Conservation (phyloP, 2,888 invertebrate genomes). For the Heliconius erato region DNA sequence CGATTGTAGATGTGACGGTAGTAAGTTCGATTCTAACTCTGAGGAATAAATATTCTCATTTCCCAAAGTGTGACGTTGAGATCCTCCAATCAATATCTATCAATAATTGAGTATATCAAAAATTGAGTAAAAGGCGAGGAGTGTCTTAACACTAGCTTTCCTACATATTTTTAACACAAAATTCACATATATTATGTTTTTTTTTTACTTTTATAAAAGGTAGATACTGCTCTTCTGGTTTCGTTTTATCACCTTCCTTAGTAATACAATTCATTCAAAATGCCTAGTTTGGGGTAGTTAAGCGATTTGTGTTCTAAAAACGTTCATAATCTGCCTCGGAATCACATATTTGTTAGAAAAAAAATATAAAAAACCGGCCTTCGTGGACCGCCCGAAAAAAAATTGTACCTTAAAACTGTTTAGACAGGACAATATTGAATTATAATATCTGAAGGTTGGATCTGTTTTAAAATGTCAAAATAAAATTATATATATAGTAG, state of each 20-base stretch:
- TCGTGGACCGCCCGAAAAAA: slow-evolving; percentile 57
- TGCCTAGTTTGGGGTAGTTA: slow-evolving; percentile 38
- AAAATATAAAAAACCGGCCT: slow-evolving; percentile 75
- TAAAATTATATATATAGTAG: background rate
- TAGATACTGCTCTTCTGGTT: background rate
- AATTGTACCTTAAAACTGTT: background rate
- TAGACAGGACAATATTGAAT: slow-evolving; percentile 33
- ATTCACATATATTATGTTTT: too few relatives aligned
- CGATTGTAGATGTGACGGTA: too few relatives aligned
- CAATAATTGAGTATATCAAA: too few relatives aligned
- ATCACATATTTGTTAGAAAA: slow-evolving; percentile 84
- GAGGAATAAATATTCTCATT: too few relatives aligned
- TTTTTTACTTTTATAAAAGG: too few relatives aligned
- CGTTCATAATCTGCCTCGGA: slow-evolving; percentile 71
- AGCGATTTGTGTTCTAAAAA: slow-evolving; percentile 69
- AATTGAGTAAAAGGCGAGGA: too few relatives aligned
- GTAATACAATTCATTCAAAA: slow-evolving; percentile 30
- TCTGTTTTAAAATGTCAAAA: background rate
- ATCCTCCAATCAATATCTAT: too few relatives aligned
- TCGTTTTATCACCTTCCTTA: slow-evolving; percentile 22
- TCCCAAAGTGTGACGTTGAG: too few relatives aligned
- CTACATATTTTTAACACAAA: too few relatives aligned
- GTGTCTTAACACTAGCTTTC: too few relatives aligned
- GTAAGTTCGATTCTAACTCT: too few relatives aligned
- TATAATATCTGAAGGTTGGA: background rate